Evolutionary conservation across 2,113 vertebrate species (phyloP).

Genomic region (Gracilinanus agilis): DNA sequence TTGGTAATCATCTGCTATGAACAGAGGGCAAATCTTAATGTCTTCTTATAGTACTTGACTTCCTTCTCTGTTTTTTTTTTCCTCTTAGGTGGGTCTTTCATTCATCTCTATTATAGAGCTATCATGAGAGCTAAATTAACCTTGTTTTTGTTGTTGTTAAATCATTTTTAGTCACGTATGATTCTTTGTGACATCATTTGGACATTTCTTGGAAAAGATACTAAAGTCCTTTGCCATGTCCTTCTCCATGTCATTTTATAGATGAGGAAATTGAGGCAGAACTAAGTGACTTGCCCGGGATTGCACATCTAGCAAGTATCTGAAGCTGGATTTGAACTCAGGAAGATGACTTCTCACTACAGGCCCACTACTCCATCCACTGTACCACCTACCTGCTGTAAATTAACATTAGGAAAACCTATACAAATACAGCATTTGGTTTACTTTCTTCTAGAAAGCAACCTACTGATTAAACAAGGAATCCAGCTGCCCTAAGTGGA

Average conservation of each 20-base stretch:
- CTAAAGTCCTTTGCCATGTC: no score
- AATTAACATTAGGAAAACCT: constrained; percentile 19
- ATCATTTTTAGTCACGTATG: no score
- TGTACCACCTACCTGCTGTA: neutral
- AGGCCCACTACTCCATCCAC: no score
- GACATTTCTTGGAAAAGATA: neutral
- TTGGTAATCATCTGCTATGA: neutral
- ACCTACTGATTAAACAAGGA: constrained; percentile 17
- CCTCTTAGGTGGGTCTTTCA: constrained; percentile 31
- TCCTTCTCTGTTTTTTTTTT: constrained; percentile 30
- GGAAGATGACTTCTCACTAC: no score
- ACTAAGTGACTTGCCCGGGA: neutral
- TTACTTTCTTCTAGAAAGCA: constrained; percentile 37
- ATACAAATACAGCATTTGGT: constrained; percentile 17
- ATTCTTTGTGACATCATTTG: no score
- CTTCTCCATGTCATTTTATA: no score
- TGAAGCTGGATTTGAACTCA: no score
- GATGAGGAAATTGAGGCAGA: no score
- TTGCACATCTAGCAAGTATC: no score
- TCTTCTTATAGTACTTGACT: constrained; percentile 9
- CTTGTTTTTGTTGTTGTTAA: no score
- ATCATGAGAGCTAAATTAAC: constrained; percentile 5
- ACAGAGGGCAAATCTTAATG: neutral
- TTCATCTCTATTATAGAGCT: neutral
- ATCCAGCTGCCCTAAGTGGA: neutral